Conservation (phyloP, 2,113 vertebrate genomes). For the Tragulus kanchil region DNA sequence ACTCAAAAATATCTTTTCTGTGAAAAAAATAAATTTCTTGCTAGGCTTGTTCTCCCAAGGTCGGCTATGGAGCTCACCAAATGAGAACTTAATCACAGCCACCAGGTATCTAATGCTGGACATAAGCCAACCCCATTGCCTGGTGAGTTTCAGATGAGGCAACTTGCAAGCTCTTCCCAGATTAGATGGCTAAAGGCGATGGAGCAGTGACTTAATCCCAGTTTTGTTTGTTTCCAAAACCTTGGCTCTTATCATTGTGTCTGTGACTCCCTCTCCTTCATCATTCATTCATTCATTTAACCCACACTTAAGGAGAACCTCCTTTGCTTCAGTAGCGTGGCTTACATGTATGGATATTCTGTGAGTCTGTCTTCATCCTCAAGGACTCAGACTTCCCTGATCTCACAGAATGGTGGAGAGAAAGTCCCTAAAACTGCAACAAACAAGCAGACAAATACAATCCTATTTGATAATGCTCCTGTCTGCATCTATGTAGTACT, state of each 20-base stretch:
- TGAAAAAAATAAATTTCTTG: background rate
- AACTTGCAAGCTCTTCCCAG: background rate
- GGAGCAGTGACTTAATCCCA: background rate
- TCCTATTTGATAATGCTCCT: background rate
- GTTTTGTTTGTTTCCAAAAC: background rate
- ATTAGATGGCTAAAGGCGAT: background rate
- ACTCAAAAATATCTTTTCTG: conserved; percentile 19
- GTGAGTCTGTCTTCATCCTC: background rate
- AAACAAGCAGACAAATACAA: background rate
- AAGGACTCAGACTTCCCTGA: background rate
- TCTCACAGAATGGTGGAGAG: background rate
- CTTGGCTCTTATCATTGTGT: background rate
- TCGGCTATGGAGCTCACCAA: background rate
- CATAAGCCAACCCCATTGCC: background rate
- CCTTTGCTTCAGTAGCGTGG: background rate
- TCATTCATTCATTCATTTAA: background rate
- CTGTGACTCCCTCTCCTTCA: background rate
- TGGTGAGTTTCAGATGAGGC: conserved; percentile 22
- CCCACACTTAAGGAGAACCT: background rate
- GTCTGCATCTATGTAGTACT: background rate
- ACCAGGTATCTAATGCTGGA: background rate
- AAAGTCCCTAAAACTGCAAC: background rate
- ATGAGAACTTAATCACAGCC: background rate
- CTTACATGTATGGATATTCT: background rate
- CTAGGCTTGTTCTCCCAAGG: background rate